A percentile compares a stretch with the other conserved stretches of the same genome.
Conservation (phyloP, 1,140 invertebrate species). For the Drosophila ambigua region DNA sequence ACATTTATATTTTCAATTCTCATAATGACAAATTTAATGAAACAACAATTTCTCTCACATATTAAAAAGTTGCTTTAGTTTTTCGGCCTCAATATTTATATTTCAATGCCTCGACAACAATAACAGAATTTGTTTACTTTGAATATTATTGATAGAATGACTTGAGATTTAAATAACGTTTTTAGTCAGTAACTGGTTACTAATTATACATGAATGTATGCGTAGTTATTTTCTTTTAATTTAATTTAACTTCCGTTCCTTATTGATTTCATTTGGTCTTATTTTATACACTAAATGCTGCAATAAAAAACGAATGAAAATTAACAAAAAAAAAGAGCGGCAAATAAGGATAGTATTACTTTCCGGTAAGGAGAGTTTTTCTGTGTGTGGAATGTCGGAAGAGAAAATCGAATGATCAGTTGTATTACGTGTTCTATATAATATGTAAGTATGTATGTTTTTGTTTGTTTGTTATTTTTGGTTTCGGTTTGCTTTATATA, state of each 20-base stretch:
- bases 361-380: not conserved
- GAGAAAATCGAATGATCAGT: slow-evolving; percentile 22
- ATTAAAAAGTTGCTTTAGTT: slow-evolving; percentile 56
- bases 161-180: slow-evolving; percentile 36
- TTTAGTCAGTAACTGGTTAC: slow-evolving; percentile 39
- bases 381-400: slow-evolving; percentile 12
- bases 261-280: slow-evolving; percentile 31
- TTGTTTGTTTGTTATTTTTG: slow-evolving; percentile 9
- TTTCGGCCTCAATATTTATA: slow-evolving; percentile 32
- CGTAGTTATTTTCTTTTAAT: slow-evolving; percentile 38
- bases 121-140: slow-evolving; percentile 65
- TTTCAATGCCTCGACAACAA: slow-evolving; percentile 64
- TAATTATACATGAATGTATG: slow-evolving; percentile 58
- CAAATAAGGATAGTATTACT: slow-evolving; percentile 21
- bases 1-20: slow-evolving; percentile 66
- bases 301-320: slow-evolving; percentile 16
- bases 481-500: slow-evolving; percentile 44
- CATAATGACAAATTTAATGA: slow-evolving; percentile 73
- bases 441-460: slow-evolving; percentile 18
- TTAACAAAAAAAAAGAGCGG: slow-evolving; percentile 11
- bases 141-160: slow-evolving; percentile 48
- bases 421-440: slow-evolving; percentile 45
- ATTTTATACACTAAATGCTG: slow-evolving; percentile 24
- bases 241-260: slow-evolving; percentile 13
- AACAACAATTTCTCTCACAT: slow-evolving; percentile 70